Percentiles rank a stretch among this genome's conserved stretches.
Evolutionary conservation across 2,888 invertebrate species (phyloP).

Genomic region (Zonitis immaculata): DNA sequence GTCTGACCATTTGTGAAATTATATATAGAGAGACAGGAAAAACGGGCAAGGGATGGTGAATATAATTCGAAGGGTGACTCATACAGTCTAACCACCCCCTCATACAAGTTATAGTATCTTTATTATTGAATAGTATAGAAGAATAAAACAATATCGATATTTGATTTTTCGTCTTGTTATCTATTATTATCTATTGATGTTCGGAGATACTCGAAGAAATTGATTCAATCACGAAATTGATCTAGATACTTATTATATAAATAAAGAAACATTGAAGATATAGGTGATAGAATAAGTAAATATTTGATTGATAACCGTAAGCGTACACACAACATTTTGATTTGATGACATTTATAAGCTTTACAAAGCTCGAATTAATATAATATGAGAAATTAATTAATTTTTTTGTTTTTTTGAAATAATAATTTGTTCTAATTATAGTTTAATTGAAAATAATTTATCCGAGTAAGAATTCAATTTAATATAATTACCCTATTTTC

Average conservation of each 20-base stretch:
- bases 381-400: not conserved
- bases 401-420: not conserved
- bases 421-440: too few relatives aligned
- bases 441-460: too few relatives aligned
- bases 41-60: not conserved
- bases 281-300: conserved; percentile 1
- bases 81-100: not conserved
- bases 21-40: not conserved
- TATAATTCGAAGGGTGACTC: not conserved
- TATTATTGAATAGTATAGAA: not conserved
- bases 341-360: not conserved
- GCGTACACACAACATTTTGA: not conserved
- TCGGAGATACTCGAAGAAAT: not conserved
- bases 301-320: conserved; percentile 4
- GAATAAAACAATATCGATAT: too few relatives aligned
- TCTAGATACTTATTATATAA: not conserved
- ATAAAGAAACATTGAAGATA: too few relatives aligned
- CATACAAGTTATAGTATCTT: not conserved
- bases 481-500: too few relatives aligned
- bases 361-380: not conserved
- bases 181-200: not conserved
- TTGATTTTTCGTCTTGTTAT: too few relatives aligned
- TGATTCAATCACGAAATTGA: conserved; percentile 1
- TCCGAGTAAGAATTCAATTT: too few relatives aligned
- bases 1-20: not conserved